A percentile compares a stretch with the other conserved stretches of the same genome.
Conservation (phyloP, 2,888 invertebrate genomes). For the Ctenicera cuprea region DNA sequence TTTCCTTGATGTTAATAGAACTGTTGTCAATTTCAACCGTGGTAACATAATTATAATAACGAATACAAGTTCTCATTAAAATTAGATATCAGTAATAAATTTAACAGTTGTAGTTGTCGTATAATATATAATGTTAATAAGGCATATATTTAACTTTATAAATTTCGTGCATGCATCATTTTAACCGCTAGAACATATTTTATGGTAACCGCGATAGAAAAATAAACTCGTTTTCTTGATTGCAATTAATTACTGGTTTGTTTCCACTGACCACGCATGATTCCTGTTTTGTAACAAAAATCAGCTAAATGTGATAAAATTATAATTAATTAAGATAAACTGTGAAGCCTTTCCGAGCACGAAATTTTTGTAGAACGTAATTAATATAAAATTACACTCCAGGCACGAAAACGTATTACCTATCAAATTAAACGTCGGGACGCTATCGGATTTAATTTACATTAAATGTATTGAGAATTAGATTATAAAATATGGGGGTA, state of each 20-base stretch:
- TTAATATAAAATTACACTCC: conserved; percentile 51
- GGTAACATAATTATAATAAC: conserved; percentile 12
- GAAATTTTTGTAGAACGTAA: conserved; percentile 47
- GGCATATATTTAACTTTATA: conserved; percentile 12
- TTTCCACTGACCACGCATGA: conserved; percentile 25
- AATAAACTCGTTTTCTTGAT: conserved; percentile 45
- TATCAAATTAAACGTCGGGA: conserved; percentile 60
- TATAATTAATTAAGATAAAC: conserved; percentile 51
- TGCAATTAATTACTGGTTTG: conserved; percentile 37
- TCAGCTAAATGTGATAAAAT: conserved; percentile 37
- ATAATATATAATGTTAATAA: conserved; percentile 22
- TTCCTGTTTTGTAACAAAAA: conserved; percentile 21
- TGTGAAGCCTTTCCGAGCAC: conserved; percentile 28
- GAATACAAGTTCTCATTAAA: conserved; percentile 20
- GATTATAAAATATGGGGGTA: conserved; percentile 57
- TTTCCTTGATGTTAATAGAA: not conserved
- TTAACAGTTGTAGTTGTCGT: conserved; percentile 20
- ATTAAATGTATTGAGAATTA: conserved; percentile 61
- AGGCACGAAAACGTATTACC: conserved; percentile 56
- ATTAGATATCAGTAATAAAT: conserved; percentile 20
- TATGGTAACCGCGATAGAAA: conserved; percentile 42
- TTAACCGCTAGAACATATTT: conserved; percentile 21
- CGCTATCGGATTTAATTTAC: conserved; percentile 60
- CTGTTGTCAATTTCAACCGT: conserved; percentile 2
- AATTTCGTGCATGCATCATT: conserved; percentile 27